Percentiles rank a stretch among this genome's conserved stretches.
phyloP scores from a whole-genome alignment of 2,113 vertebrate genomes.

The Mormyrus iriodes region DNA sequence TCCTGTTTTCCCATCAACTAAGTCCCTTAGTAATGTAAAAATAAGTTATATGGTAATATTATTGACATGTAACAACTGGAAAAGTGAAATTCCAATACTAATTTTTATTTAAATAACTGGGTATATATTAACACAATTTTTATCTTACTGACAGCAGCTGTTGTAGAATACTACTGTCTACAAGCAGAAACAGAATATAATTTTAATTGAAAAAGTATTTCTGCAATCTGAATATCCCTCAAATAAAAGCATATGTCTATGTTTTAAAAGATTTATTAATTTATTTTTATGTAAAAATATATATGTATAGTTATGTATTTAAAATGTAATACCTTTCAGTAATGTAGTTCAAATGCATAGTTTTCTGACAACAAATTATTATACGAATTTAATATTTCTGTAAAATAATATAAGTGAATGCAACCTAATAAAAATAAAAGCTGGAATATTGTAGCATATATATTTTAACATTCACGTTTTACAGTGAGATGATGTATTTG shows the following conservation, averaged over 20 bases:
- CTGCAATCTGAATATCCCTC: background rate
- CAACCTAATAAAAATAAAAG: background rate
- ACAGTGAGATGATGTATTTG: background rate
- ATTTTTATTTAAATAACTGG: background rate
- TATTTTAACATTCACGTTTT: background rate
- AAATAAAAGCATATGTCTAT: background rate
- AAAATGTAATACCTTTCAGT: background rate
- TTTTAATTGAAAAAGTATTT: background rate
- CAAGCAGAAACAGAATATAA: background rate
- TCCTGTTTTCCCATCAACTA: background rate
- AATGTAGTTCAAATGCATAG: background rate
- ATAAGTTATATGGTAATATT: background rate
- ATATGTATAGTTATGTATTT: background rate
- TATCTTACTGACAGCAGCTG: background rate
- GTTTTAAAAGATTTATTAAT: background rate
- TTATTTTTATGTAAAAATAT: background rate
- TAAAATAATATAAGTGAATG: background rate
- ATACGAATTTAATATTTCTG: background rate
- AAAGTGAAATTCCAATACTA: background rate
- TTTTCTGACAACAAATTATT: background rate
- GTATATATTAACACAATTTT: background rate
- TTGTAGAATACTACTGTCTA: background rate
- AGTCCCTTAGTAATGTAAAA: background rate
- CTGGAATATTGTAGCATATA: background rate
- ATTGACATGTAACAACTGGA: background rate